Percentiles rank a stretch among this genome's conserved stretches.
Evolutionary conservation across 2,113 vertebrate species (phyloP).

Genomic region (Planiliza haematocheilus): DNA sequence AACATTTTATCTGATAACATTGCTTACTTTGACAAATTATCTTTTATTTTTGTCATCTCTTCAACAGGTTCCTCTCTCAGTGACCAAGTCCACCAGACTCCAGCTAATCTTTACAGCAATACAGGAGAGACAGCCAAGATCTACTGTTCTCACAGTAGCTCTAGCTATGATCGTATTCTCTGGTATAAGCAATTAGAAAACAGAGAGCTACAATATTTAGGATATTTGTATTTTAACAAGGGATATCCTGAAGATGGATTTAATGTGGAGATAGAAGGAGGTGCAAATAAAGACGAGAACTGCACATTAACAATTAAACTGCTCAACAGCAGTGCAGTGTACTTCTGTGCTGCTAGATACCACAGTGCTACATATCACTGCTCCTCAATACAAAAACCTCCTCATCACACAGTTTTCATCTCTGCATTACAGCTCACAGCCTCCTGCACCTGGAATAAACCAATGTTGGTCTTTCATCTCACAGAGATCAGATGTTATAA

Average conservation of each 20-base stretch:
- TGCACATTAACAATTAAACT: constrained; percentile 16
- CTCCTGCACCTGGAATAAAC: neutral
- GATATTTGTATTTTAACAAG: neutral
- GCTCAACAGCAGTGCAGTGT: constrained; percentile 46
- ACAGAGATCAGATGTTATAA: neutral
- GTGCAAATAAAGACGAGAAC: neutral
- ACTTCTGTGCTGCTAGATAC: constrained; percentile 34
- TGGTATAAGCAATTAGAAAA: constrained; percentile 64
- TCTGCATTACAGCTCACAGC: neutral
- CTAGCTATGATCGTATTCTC: neutral
- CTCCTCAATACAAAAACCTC: constrained; percentile 1
- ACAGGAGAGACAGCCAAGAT: neutral
- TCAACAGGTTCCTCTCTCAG: neutral
- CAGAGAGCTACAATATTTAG: constrained; percentile 35
- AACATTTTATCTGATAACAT: too few species aligned
- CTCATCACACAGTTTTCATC: neutral
- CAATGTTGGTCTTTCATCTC: neutral
- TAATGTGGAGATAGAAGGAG: neutral
- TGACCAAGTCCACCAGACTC: constrained; percentile 4
- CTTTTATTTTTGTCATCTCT: neutral
- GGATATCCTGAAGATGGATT: neutral
- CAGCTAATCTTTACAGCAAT: neutral
- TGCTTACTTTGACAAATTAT: too few species aligned
- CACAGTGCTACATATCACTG: constrained; percentile 4
- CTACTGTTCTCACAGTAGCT: neutral